Percentiles rank a stretch among this genome's conserved stretches.
phyloP scores from a whole-genome alignment of 1,140 invertebrate genomes.

The Musca domestica region DNA sequence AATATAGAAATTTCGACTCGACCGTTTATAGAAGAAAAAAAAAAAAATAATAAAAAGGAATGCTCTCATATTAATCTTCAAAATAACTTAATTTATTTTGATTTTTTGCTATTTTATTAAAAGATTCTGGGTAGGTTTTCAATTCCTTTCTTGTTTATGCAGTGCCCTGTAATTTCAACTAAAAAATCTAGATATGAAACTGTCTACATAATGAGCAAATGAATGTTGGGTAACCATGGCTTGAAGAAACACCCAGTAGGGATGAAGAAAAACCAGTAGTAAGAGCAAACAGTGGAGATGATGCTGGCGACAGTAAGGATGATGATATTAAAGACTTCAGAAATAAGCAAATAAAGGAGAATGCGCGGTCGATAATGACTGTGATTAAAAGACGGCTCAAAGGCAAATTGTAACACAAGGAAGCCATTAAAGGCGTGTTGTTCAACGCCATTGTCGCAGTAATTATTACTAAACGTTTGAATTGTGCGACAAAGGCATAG shows the following conservation, averaged over 20 bases:
- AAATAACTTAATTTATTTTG: too few relatives aligned
- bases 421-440: slow-evolving; percentile 20
- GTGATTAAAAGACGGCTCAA: slow-evolving; percentile 20
- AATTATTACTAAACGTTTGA: slow-evolving; percentile 21
- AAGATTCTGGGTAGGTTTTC: too few relatives aligned
- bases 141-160: too few relatives aligned
- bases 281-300: too few relatives aligned
- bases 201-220: slow-evolving; percentile 3
- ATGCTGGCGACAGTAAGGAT: too few relatives aligned
- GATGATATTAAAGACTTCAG: not conserved
- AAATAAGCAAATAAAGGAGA: not conserved
- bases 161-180: not conserved
- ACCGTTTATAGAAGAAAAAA: too few relatives aligned
- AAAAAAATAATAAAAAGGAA: too few relatives aligned
- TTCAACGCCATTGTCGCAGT: slow-evolving; percentile 21
- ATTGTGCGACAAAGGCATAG: not conserved
- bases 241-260: too few relatives aligned
- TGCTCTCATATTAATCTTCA: too few relatives aligned
- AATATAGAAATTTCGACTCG: too few relatives aligned
- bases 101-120: too few relatives aligned
- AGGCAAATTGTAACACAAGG: slow-evolving; percentile 20
- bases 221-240: not conserved
- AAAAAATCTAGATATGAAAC: not conserved
- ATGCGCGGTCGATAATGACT: slow-evolving; percentile 18
- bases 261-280: too few relatives aligned